phyloP scores from a whole-genome alignment of 2,797 vertebrate genomes.

The Malacoctenus gilli region DNA sequence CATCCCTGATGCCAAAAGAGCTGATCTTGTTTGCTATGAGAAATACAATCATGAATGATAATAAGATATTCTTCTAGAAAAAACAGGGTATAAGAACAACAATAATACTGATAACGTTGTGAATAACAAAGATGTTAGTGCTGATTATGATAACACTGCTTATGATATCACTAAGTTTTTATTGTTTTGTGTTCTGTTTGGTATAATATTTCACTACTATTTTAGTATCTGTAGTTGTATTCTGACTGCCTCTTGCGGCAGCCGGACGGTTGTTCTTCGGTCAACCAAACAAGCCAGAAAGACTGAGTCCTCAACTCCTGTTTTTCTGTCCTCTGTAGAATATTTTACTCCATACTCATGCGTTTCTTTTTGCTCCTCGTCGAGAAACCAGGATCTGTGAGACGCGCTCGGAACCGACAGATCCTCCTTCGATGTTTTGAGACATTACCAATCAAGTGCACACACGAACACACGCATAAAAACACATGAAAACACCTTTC shows the following conservation, averaged over 20 bases:
- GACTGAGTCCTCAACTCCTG: slow-evolving; percentile 64
- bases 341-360: slow-evolving; percentile 60
- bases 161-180: slow-evolving; percentile 64
- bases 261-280: slow-evolving; percentile 59
- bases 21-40: slow-evolving; percentile 72
- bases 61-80: slow-evolving; percentile 77
- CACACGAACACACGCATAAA: slow-evolving; percentile 33
- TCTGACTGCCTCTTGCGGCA: slow-evolving; percentile 53
- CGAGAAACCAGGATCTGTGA: slow-evolving; percentile 52
- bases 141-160: slow-evolving; percentile 72
- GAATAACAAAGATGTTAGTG: slow-evolving; percentile 76
- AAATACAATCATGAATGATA: slow-evolving; percentile 82
- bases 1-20: slow-evolving; percentile 67
- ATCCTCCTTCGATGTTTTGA: slow-evolving; percentile 58
- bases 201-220: slow-evolving; percentile 67
- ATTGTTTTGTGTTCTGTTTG: slow-evolving; percentile 63
- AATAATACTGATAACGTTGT: slow-evolving; percentile 79
- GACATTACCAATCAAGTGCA: slow-evolving; percentile 44
- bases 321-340: slow-evolving; percentile 54
- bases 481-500: slow-evolving; percentile 18
- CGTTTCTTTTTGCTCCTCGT: slow-evolving; percentile 64
- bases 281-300: slow-evolving; percentile 65
- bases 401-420: slow-evolving; percentile 49
- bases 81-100: slow-evolving; percentile 84
- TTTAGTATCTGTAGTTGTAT: slow-evolving; percentile 66